Evolutionary conservation across 2,888 invertebrate genomes (phyloP), one percentile per base, ranked within the genome.

Genomic region (Drosophila phalerata): DNA sequence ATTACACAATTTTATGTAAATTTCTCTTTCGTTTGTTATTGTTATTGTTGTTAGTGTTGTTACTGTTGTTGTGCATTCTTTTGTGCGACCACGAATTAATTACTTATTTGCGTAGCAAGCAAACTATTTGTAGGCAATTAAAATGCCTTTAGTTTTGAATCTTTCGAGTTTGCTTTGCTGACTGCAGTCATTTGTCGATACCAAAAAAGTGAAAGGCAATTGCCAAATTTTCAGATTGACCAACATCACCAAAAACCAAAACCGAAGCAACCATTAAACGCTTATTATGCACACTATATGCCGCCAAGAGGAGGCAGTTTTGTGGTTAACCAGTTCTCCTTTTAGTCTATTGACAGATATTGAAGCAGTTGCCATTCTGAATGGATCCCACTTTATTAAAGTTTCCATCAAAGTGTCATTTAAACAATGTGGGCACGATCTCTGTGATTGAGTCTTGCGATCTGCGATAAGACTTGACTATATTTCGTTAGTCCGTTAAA

Each of bases 1-100:
- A 84, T 84, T 84, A 87, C 85, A 84, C 88, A 87, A 84, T 79
- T 84, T 84, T 82, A 84, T 84, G 85, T 79, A 87, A 84, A 84
- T 84, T 84, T 84, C 88, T 82, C 84, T 85, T 82, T 81, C 68
- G 68, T 15, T 58, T 40, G 45, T 25, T 25, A 58, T 57, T 64
- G 55, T 49, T 79, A 69, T 53, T 69, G 62, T 57, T 64, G 55
- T 49, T 78, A n/a, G n/a, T n/a, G 69, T 53, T 69, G 60, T n/a
- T 69, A 48, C 43, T 65, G 52, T 51, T 67, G 58, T 40, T 52
- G 73, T 42, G 81, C 82, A 83, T 84, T 84, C 83, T 84, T 78
- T 75, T 78, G 78, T 69, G 78, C 70, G 70, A 66, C 80, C 74
- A 70, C 71, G 72, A 85, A 81, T 87, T 85, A 84, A 84, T 84